Base-by-base conservation (phyloP, 2,113 vertebrate species). In the Neogale vison region DNA sequence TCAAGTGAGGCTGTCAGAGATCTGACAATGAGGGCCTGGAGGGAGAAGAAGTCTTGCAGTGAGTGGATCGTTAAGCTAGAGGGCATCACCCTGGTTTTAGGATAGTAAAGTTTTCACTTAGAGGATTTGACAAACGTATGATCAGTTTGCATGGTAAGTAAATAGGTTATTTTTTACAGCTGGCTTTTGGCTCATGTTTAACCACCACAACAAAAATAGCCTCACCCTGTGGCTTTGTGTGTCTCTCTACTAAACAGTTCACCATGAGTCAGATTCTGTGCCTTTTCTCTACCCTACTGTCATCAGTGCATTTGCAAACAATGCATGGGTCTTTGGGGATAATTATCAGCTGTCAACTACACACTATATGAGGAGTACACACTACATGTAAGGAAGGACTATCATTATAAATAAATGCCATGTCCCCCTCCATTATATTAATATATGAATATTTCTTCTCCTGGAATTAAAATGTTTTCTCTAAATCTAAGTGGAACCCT, bases 291-390 rank as follows among this genome's bases (percentile, higher is more conserved):
- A 50, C 89, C 87, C 42, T 34, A 29, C 13, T 71, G 34, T 80
- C 61, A 45, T 80, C n/a, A 61, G 10, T 45, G 2, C 76, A 47
- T 95, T 92, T 97, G 65, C 65, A 81, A 95, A 84, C 34, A 96
- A 20, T 21, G 11, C 10, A 1, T 31, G 55, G 69, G 21, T 63
- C 69, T 92, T 71, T 39, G 61, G 59, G 18, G 14, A 21, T 88
- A 84, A 96, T 82, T 57, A 72, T 23, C 87, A 71, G 36, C 57
- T 95, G 20, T 14, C 77, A 52, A 59, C 45, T 94, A 20, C 39
- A 34, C 55, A 7, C 50, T 79, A n/a, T 26, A 69, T 45, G 8
- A 55, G 4, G 0, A 55, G 1, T 69, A 63, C 94, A 88, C n/a
- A 29, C 57, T 59, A 4, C 26, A 13, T 61, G 20, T n/a, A 69